phyloP scores from a whole-genome alignment of 2,797 vertebrate genomes.

The Chiloscyllium punctatum region DNA sequence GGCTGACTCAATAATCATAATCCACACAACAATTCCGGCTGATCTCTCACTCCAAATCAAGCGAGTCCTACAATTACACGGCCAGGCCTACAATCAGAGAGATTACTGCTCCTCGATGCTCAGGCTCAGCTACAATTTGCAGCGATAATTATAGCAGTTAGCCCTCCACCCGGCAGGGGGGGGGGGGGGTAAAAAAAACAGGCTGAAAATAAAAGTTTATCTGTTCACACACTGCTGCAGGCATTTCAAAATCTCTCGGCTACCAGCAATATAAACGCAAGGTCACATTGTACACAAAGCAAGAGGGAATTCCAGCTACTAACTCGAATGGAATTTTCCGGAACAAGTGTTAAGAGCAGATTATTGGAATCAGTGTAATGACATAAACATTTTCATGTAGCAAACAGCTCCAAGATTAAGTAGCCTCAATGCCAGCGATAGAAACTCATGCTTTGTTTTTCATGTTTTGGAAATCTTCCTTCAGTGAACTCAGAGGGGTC shows the following conservation, averaged over 20 bases:
- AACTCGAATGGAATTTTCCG: conserved; percentile 29
- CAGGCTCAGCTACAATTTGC: not conserved
- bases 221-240: conserved; percentile 9
- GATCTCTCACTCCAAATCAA: not conserved
- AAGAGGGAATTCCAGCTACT: conserved; percentile 23
- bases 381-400: not conserved
- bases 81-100: not conserved
- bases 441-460: not conserved
- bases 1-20: not conserved
- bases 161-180: not conserved
- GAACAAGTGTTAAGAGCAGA: conserved; percentile 9
- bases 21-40: not conserved
- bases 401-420: not conserved
- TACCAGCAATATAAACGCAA: not conserved
- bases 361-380: not conserved
- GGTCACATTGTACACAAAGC: conserved; percentile 15
- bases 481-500: not conserved
- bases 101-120: not conserved
- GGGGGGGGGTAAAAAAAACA: not conserved
- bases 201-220: not conserved
- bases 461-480: not conserved
- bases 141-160: not conserved
- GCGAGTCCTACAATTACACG: not conserved
- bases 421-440: not conserved
- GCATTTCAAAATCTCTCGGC: not conserved